These are phyloP conservation scores for Eupithecia abbreviata DNA, from an alignment of 2,888 invertebrate genomes.

Conservation along the genomic window DNA sequence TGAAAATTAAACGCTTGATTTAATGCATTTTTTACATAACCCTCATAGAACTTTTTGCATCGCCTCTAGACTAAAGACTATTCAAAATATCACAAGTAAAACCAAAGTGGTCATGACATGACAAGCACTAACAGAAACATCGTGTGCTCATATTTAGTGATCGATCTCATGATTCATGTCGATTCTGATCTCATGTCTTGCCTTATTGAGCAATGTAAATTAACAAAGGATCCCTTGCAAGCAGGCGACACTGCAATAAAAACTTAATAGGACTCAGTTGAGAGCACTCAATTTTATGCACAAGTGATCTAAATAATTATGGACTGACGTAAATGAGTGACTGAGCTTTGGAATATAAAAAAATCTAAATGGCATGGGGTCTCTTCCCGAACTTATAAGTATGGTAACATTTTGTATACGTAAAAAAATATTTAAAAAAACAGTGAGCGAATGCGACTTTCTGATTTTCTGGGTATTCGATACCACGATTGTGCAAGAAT, in stretches of 20 bases:
- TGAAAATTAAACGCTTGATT: not conserved
- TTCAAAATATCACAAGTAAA: not conserved
- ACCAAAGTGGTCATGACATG: slow-evolving; percentile 4
- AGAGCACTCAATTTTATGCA: slow-evolving; percentile 23
- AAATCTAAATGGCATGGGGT: not conserved
- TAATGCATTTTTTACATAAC: not conserved
- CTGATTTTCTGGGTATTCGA: not conserved
- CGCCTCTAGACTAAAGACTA: not conserved
- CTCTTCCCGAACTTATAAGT: not conserved
- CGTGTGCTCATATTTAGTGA: slow-evolving; percentile 37
- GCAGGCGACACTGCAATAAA: slow-evolving; percentile 30
- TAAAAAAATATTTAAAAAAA: not conserved
- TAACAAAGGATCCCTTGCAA: slow-evolving; percentile 40
- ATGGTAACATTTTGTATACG: not conserved
- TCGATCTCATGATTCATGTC: slow-evolving; percentile 41
- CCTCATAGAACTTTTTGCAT: not conserved
- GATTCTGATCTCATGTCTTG: slow-evolving; percentile 41
- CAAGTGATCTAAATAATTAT: slow-evolving; percentile 15
- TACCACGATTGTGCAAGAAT: not conserved
- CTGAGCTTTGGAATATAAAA: not conserved
- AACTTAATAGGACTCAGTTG: slow-evolving; percentile 30
- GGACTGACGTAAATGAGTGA: not conserved
- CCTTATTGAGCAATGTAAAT: slow-evolving; percentile 44
- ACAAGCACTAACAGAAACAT: slow-evolving; percentile 29
- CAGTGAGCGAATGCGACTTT: not conserved